Evolutionary conservation across 2,888 invertebrate species (phyloP).

Genomic region (Drosophila nr. perissopoda): DNA sequence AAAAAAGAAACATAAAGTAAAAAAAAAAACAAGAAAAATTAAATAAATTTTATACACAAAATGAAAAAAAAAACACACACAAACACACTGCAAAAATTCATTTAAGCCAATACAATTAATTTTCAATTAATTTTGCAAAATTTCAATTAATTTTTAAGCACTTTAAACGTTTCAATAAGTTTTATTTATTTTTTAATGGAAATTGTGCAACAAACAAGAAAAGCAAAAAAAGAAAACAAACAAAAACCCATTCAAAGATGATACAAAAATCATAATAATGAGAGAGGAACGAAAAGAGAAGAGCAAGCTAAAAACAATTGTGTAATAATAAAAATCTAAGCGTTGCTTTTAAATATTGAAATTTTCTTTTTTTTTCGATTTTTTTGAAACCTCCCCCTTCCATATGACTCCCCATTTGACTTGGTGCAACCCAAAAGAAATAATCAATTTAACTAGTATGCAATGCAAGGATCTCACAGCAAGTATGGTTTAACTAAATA

Average conservation of each 20-base stretch:
- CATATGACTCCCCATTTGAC: neutral
- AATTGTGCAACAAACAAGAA: slow-evolving; percentile 47
- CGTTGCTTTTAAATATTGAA: slow-evolving; percentile 70
- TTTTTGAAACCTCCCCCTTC: slow-evolving; percentile 1
- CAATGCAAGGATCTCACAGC: slow-evolving; percentile 66
- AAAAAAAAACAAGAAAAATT: slow-evolving; percentile 32
- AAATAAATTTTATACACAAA: slow-evolving; percentile 55
- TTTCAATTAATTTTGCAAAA: slow-evolving; percentile 27
- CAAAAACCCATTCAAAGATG: slow-evolving; percentile 31
- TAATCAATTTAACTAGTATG: slow-evolving; percentile 20
- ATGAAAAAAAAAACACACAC: neutral
- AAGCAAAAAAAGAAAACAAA: slow-evolving; percentile 37
- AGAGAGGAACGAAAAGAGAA: slow-evolving; percentile 24
- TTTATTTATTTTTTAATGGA: slow-evolving; percentile 69
- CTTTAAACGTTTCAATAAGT: slow-evolving; percentile 62
- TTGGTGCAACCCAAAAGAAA: neutral
- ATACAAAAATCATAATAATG: slow-evolving; percentile 20
- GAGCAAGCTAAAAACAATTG: slow-evolving; percentile 49
- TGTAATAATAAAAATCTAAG: slow-evolving; percentile 73
- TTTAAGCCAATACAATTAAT: slow-evolving; percentile 11
- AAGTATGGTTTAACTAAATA: slow-evolving; percentile 38
- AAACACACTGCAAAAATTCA: slow-evolving; percentile 28
- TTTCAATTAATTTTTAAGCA: slow-evolving; percentile 48
- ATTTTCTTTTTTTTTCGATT: slow-evolving; percentile 37
- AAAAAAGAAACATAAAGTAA: slow-evolving; percentile 24